Conservation (phyloP, 2,797 vertebrate species). For the Nasua narica region DNA sequence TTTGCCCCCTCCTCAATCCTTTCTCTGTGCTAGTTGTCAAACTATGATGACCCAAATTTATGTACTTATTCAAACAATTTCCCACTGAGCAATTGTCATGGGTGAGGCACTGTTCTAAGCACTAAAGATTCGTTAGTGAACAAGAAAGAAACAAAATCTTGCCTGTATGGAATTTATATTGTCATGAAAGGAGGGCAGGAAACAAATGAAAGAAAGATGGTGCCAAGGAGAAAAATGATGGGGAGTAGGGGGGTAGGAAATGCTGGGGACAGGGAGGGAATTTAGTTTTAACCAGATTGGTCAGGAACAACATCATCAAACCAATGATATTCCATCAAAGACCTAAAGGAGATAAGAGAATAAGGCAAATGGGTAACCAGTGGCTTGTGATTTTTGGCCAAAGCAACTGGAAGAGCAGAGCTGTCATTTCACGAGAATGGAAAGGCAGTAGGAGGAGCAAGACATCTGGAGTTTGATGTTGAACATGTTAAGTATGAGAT, state of each 20-base stretch:
- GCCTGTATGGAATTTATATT: background rate
- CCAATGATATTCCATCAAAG: background rate
- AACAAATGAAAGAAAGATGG: background rate
- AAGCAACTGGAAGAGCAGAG: background rate
- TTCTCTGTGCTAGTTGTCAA: background rate
- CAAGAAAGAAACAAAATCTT: background rate
- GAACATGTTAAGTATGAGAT: background rate
- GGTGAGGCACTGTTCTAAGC: background rate
- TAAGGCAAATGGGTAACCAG: background rate
- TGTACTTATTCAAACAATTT: background rate
- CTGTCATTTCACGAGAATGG: background rate
- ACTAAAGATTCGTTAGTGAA: background rate
- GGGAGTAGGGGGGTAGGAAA: background rate
- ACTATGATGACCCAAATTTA: background rate
- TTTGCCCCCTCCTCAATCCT: background rate
- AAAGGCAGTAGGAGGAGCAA: background rate
- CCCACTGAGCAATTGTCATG: background rate
- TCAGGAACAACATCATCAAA: background rate
- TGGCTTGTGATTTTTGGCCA: background rate
- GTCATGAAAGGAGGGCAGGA: background rate
- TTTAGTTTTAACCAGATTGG: background rate
- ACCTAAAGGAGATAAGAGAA: background rate
- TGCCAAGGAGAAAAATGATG: background rate
- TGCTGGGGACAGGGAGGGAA: background rate
- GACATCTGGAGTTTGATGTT: background rate